phyloP scores from a whole-genome alignment of 2,888 invertebrate genomes.

The Megamerina dolium region DNA sequence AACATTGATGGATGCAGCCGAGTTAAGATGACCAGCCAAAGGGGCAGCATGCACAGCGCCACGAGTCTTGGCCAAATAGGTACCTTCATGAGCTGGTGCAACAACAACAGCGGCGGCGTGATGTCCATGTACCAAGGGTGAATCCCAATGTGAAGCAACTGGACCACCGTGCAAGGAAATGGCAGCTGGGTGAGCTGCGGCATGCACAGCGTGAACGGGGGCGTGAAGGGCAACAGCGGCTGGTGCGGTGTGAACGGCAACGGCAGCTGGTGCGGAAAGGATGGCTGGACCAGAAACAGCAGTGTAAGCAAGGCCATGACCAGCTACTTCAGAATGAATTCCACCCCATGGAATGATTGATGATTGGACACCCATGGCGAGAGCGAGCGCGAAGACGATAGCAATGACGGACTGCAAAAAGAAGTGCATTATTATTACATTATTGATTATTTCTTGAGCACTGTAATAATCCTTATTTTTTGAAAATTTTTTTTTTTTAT shows the following conservation, averaged over 20 bases:
- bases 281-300: conserved; percentile 28
- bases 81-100: conserved; percentile 42
- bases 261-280: conserved; percentile 18
- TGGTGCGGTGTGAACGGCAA: conserved; percentile 21
- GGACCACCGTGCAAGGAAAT: conserved; percentile 14
- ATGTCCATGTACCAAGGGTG: conserved; percentile 14
- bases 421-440: conserved; percentile 9
- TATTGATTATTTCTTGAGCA: conserved; percentile 2
- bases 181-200: conserved; percentile 12
- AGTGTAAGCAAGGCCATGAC: conserved; percentile 35
- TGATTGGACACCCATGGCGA: conserved; percentile 41
- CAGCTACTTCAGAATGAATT: conserved; percentile 20
- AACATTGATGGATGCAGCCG: conserved; percentile 45
- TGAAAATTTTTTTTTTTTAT: no score
- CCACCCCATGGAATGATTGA: conserved; percentile 34
- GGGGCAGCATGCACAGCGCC: conserved; percentile 48
- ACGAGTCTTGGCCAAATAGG: conserved; percentile 47
- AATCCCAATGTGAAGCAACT: no score
- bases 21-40: conserved; percentile 44
- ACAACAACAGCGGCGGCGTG: conserved; percentile 17
- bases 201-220: no score
- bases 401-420: conserved; percentile 32
- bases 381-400: conserved; percentile 39
- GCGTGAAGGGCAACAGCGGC: conserved; percentile 15
- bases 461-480: no score